Base-by-base conservation (phyloP, 2,888 invertebrate genomes). In the Drosophila tripunctata region DNA sequence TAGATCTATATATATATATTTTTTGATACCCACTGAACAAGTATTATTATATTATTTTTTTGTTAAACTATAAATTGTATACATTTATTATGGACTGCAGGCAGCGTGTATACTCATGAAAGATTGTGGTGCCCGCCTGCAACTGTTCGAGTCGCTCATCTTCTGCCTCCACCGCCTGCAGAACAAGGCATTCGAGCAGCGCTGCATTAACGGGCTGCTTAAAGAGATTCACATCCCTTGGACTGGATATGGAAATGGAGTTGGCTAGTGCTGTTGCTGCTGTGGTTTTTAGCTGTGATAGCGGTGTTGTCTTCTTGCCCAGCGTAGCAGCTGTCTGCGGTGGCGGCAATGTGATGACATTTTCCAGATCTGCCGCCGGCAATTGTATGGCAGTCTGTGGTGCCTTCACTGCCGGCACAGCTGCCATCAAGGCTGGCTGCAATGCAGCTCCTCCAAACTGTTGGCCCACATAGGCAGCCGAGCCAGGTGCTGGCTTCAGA, bases 81-180 rank as follows among this genome's bases (percentile, higher is more conserved):
- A 36, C 27, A 1, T 65, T 45, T 0, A 38, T 31, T 4, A 83
- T 56, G 2, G 44, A 35, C 43, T 64, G 40, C 8, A 69, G 14
- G 1, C 56, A 55, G 8, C 52, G 60, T 0, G 24, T 3, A 5
- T 75, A 69, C 43, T 83, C 82, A 10, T 33, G n/a, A 1, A 87
- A n/a, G 3, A 76, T 24, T 5, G 87, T 1, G 6, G 72, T 67
- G 1, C 61, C 51, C 15, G 63, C 61, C 40, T 87, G 61, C 5
- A 33, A 4, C 0, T 61, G 19, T 4, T 62, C 82, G 15, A 70
- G 4, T n/a, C n/a, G n/a, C n/a, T n/a, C n/a, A 3, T 50, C 22
- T 21, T 81, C 73, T 3, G 65, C 79, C 8, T 78, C 75, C 0
- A 27, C 21, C 0, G 70, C 79, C 63, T 72, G 68, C 3, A 47